Evolutionary conservation across 2,113 vertebrate genomes (phyloP).

Genomic region (Vulpes ferrilata): DNA sequence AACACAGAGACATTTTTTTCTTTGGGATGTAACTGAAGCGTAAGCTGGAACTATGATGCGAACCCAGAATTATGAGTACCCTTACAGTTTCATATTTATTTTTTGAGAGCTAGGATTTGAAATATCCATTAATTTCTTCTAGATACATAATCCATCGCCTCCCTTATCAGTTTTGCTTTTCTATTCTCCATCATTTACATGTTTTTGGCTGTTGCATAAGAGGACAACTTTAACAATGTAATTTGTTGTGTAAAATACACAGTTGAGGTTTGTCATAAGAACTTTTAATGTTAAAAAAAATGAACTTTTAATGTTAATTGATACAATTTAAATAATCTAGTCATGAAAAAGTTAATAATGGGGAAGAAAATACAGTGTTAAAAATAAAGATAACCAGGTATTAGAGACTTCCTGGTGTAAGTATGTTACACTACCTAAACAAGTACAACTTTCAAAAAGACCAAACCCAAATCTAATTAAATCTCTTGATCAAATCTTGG

Average conservation of each 20-base stretch:
- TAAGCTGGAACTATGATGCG: neutral
- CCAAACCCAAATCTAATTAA: neutral
- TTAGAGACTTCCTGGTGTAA: neutral
- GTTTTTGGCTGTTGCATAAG: neutral
- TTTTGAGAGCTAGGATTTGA: neutral
- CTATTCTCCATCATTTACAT: neutral
- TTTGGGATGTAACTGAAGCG: neutral
- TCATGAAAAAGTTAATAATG: neutral
- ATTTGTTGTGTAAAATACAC: neutral
- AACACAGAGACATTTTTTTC: neutral
- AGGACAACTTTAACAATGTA: neutral
- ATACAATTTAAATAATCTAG: constrained; percentile 5
- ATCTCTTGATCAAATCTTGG: neutral
- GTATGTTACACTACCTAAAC: neutral
- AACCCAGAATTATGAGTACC: neutral
- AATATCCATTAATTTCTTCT: neutral
- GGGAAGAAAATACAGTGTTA: neutral
- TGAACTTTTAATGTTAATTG: neutral
- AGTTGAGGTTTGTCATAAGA: neutral
- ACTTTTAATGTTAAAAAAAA: neutral
- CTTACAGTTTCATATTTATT: neutral
- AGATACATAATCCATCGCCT: neutral
- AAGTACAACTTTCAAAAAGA: neutral
- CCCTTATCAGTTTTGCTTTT: neutral
- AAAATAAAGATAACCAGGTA: neutral